These are phyloP conservation scores for Thripadectes ignobilis DNA, from an alignment of 2,797 vertebrate species.

Conservation along the genomic window DNA sequence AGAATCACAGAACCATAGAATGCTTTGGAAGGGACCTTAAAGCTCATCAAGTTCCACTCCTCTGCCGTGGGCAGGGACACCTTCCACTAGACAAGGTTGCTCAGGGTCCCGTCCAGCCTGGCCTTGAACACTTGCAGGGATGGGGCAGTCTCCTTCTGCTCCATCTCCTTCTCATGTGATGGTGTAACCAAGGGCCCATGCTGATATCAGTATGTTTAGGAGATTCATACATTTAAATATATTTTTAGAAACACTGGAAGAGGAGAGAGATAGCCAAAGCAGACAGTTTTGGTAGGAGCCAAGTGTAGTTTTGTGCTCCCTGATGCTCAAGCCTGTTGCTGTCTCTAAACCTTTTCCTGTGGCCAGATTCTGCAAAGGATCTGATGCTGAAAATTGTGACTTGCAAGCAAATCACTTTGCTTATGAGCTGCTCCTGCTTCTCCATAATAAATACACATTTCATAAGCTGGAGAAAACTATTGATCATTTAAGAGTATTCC, in stretches of 20 bases:
- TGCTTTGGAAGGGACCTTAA: neutral
- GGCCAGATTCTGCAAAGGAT: neutral
- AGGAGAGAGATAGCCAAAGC: neutral
- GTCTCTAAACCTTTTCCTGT: neutral
- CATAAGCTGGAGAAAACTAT: neutral
- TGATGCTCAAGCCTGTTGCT: fast-evolving
- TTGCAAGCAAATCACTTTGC: neutral
- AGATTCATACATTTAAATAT: fast-evolving
- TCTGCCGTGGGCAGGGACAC: neutral
- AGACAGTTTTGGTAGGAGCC: neutral
- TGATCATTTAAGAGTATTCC: neutral
- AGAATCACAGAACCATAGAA: neutral
- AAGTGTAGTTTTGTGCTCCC: fast-evolving
- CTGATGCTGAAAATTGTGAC: neutral
- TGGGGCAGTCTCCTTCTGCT: neutral
- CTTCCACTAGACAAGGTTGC: neutral
- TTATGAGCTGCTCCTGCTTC: neutral
- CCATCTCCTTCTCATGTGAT: neutral
- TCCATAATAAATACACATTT: neutral
- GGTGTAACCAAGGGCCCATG: neutral
- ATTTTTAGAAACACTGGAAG: neutral
- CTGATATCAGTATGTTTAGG: neutral
- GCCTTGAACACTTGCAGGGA: neutral
- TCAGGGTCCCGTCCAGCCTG: neutral
- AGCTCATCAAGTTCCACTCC: neutral